phyloP scores from a whole-genome alignment of 2,888 invertebrate genomes.

The Pristionchus entomophagus region DNA sequence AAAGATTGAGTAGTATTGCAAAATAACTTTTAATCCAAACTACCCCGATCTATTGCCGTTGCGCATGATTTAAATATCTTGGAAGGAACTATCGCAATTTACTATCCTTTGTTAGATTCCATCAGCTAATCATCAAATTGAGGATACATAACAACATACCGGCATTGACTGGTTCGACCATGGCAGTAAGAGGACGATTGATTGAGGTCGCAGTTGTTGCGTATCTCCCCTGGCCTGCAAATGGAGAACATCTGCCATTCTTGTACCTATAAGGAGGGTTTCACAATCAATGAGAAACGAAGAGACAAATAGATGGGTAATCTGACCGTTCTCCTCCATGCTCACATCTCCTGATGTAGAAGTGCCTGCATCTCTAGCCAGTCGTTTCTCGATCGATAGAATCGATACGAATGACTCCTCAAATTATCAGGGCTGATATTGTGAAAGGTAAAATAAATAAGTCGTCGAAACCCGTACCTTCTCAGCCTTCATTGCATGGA shows the following conservation, averaged over 20 bases:
- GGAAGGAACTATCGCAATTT: no score
- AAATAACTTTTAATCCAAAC: no score
- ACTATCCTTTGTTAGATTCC: no score
- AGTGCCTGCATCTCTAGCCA: neutral
- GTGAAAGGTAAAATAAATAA: neutral
- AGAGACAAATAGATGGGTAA: no score
- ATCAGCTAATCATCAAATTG: no score
- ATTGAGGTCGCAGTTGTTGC: neutral
- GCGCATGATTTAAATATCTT: no score
- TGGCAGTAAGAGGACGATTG: neutral
- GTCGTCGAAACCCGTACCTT: neutral
- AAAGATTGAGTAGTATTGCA: neutral
- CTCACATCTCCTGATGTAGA: neutral
- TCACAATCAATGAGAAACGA: no score
- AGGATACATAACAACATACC: neutral
- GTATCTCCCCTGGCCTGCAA: neutral
- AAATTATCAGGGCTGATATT: neutral
- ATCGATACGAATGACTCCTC: conserved; percentile 37
- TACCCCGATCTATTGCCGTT: no score
- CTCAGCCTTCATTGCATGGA: conserved; percentile 50
- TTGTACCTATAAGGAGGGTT: no score
- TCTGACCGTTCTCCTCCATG: conserved; percentile 21
- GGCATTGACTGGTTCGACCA: conserved; percentile 1
- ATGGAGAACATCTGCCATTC: no score
- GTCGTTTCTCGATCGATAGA: conserved; percentile 42